A percentile compares a stretch with the other conserved stretches of the same genome.
These are phyloP conservation scores for Spatula versicolor DNA, from an alignment of 2,797 vertebrate genomes.

Conservation along the genomic window DNA sequence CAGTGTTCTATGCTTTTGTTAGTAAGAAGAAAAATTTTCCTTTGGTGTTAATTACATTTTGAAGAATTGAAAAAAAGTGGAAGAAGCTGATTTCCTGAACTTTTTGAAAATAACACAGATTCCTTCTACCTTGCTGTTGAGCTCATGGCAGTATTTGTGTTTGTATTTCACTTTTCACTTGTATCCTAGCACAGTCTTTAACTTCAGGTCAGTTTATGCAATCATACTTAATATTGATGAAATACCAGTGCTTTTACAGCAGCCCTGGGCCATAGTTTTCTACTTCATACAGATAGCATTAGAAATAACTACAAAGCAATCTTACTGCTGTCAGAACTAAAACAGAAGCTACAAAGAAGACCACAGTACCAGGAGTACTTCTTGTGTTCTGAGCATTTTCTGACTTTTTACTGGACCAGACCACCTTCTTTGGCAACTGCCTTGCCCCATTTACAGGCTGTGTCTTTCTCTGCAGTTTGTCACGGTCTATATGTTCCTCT, in stretches of 20 bases:
- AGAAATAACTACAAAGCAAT: neutral
- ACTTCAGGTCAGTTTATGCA: neutral
- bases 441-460: neutral
- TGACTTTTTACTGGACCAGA: neutral
- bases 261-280: neutral
- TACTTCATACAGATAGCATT: neutral
- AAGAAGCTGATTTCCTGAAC: neutral
- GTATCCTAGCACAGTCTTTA: neutral
- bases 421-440: neutral
- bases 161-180: neutral
- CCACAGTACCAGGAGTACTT: neutral
- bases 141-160: neutral
- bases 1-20: neutral
- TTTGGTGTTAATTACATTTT: neutral
- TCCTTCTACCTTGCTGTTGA: neutral
- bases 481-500: neutral
- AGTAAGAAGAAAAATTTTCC: neutral
- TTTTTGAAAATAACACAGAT: neutral
- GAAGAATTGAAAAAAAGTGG: neutral
- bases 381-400: neutral
- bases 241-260: neutral
- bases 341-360: neutral
- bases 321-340: neutral
- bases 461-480: neutral
- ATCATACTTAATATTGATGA: neutral